phyloP scores from a whole-genome alignment of 1,140 invertebrate genomes.

The Cydia pomonella region DNA sequence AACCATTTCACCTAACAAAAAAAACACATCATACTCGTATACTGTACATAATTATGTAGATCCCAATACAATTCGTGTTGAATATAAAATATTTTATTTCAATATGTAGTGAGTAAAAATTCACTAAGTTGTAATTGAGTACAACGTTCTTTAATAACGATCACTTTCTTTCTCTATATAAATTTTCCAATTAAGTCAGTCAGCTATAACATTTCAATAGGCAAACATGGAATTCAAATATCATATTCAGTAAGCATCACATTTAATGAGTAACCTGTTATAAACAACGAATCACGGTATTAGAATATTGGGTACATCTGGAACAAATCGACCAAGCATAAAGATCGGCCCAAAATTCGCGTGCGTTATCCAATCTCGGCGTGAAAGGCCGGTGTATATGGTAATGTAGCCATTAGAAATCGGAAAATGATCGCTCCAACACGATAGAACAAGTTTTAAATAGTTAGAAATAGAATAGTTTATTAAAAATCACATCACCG shows the following conservation, averaged over 20 bases:
- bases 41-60: too few relatives aligned
- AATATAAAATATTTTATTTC: too few relatives aligned
- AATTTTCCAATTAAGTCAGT: neutral
- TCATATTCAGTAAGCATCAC: neutral
- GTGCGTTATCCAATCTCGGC: slow-evolving; percentile 55
- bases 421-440: slow-evolving; percentile 50
- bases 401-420: slow-evolving; percentile 72
- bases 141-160: neutral
- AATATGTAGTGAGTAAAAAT: too few relatives aligned
- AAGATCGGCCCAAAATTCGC: slow-evolving; percentile 43
- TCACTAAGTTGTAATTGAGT: neutral
- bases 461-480: neutral
- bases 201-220: neutral
- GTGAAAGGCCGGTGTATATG: slow-evolving; percentile 69
- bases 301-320: neutral
- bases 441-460: slow-evolving; percentile 35
- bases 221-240: too few relatives aligned
- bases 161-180: neutral
- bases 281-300: neutral
- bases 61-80: too few relatives aligned
- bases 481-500: slow-evolving; percentile 15
- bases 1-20: too few relatives aligned
- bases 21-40: too few relatives aligned
- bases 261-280: neutral
- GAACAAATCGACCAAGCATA: slow-evolving; percentile 11